Percentiles rank a stretch among this genome's conserved stretches.
These are phyloP conservation scores for Peromyscus leucopus DNA, from an alignment of 2,113 vertebrate species.

Conservation along the genomic window DNA sequence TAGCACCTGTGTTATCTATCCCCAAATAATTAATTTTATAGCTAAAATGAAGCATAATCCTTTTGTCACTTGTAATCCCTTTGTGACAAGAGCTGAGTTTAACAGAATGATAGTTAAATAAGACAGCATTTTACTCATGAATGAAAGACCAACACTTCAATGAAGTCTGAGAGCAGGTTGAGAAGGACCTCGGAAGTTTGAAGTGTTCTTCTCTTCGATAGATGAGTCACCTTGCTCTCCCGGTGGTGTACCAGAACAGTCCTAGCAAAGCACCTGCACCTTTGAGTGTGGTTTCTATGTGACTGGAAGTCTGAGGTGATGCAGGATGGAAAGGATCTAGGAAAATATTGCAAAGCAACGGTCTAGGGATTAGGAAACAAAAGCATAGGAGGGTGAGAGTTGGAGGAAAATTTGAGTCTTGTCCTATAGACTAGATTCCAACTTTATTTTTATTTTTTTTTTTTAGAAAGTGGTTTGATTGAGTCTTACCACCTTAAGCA, in stretches of 20 bases:
- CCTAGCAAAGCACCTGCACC: background rate
- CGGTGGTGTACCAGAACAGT: background rate
- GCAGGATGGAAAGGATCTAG: background rate
- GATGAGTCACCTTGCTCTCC: background rate
- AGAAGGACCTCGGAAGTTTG: background rate
- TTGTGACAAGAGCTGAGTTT: background rate
- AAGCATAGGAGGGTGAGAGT: background rate
- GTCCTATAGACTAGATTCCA: background rate
- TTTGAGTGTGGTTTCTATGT: background rate
- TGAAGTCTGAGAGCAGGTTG: background rate
- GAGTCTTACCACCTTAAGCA: background rate
- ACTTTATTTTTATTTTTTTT: background rate
- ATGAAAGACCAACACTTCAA: background rate
- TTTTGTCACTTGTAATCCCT: background rate
- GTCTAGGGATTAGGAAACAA: background rate
- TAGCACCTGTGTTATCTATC: background rate
- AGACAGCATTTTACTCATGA: background rate
- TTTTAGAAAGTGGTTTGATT: background rate
- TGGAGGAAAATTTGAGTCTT: background rate
- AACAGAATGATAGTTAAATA: background rate
- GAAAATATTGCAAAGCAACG: background rate
- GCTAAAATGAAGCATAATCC: background rate
- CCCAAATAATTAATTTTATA: background rate
- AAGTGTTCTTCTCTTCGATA: background rate
- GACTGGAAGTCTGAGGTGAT: background rate